These are phyloP conservation scores for Ormyrus pomaceus DNA, from an alignment of 2,888 invertebrate genomes.

Conservation along the genomic window DNA sequence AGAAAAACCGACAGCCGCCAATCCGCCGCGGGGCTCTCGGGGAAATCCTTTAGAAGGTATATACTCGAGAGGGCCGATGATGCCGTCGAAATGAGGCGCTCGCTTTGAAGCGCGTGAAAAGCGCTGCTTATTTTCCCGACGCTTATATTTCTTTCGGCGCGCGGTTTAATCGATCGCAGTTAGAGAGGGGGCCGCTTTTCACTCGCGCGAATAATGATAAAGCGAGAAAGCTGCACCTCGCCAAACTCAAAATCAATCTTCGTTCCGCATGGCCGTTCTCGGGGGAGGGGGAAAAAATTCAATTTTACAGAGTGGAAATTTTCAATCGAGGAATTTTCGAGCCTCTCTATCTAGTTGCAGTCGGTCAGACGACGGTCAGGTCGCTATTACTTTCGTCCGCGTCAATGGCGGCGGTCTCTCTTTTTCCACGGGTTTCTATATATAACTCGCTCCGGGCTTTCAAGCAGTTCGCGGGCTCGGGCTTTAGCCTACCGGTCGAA, in stretches of 20 bases:
- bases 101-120: neutral
- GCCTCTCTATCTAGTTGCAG: no score
- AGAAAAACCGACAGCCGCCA: neutral
- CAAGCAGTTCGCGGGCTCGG: neutral
- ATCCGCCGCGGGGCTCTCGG: slow-evolving; percentile 41
- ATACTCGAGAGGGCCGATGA: neutral
- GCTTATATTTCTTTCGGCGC: no score
- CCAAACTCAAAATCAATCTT: no score
- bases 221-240: no score
- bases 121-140: neutral
- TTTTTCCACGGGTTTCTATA: neutral
- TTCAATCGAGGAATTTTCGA: slow-evolving; percentile 25
- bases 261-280: no score
- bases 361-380: neutral
- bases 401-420: neutral
- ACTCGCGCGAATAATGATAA: no score
- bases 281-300: neutral
- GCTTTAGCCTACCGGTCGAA: no score
- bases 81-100: neutral
- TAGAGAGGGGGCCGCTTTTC: no score
- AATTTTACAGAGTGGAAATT: slow-evolving; percentile 35
- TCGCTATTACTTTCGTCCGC: slow-evolving; percentile 1
- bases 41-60: slow-evolving; percentile 57
- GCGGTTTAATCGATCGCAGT: no score
- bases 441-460: slow-evolving; percentile 8